phyloP scores from a whole-genome alignment of 2,113 vertebrate species.

The Psilopogon haemacephalus region DNA sequence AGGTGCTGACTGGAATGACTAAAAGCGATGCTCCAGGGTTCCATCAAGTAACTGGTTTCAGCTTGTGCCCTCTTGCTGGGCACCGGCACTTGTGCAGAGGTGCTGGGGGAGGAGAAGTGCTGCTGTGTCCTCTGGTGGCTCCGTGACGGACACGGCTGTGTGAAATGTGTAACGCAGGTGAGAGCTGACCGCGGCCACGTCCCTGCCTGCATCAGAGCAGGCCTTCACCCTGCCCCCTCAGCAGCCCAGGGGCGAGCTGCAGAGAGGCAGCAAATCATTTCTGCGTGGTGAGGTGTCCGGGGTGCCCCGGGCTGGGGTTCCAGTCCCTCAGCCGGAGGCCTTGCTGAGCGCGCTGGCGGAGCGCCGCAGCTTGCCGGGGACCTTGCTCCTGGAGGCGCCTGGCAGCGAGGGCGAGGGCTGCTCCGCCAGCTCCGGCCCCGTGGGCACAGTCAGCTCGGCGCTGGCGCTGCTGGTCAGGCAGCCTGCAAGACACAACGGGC shows the following conservation, averaged over 20 bases:
- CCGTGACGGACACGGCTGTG: rapidly evolving
- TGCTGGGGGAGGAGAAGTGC: background rate
- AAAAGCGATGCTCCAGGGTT: background rate
- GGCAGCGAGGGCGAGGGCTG: slow-evolving; percentile 75
- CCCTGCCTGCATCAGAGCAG: background rate
- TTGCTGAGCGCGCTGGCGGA: slow-evolving; percentile 81
- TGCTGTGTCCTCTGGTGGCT: background rate
- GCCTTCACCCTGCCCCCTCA: rapidly evolving
- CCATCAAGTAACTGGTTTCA: background rate
- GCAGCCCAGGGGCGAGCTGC: background rate
- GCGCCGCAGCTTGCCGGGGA: slow-evolving; percentile 74
- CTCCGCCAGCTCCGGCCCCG: slow-evolving; percentile 60
- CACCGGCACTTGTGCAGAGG: background rate
- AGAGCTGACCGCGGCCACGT: background rate
- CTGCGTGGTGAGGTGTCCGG: background rate
- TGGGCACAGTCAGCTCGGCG: slow-evolving; percentile 61
- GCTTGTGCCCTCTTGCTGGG: background rate
- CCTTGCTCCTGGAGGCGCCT: slow-evolving; percentile 71
- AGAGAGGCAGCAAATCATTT: rapidly evolving
- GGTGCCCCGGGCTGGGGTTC: background rate
- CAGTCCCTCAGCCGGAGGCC: slow-evolving; percentile 70
- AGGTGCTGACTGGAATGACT: background rate
- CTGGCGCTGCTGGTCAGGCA: slow-evolving; percentile 78
- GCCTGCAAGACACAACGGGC: slow-evolving; percentile 74
- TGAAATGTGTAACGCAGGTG: rapidly evolving